Evolutionary conservation across 2,797 vertebrate genomes (phyloP).

Genomic region (Odontamblyopus lacepedii): DNA sequence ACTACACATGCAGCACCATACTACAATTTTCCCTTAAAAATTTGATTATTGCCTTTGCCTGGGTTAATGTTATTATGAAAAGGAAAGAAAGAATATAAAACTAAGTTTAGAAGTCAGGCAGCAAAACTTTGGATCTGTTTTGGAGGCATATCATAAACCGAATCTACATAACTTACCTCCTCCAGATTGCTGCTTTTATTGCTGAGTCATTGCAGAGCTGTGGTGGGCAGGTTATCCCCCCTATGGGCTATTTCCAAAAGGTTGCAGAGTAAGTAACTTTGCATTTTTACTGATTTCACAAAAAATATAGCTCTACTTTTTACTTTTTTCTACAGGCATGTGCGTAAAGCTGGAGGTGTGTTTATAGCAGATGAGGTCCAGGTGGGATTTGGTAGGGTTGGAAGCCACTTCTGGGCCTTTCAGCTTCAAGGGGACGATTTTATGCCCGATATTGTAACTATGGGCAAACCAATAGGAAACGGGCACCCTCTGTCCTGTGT

Average conservation of each 20-base stretch:
- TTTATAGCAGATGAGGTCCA: conserved; percentile 97
- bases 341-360: conserved; percentile 84
- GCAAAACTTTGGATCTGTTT: conserved; percentile 15
- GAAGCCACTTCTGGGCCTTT: conserved; percentile 94
- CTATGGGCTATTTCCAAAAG: conserved; percentile 94
- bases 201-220: conserved; percentile 99
- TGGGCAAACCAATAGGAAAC: conserved; percentile 98
- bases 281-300: neutral
- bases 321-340: conserved; percentile 72
- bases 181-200: conserved; percentile 96
- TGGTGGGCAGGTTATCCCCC: conserved; percentile 96
- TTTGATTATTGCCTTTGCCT: neutral
- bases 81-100: neutral
- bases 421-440: conserved; percentile 92
- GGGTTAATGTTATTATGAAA: conserved; percentile 11
- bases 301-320: neutral
- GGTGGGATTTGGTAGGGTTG: conserved; percentile 95
- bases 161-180: conserved; percentile 72
- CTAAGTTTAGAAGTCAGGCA: conserved; percentile 16
- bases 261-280: conserved; percentile 91
- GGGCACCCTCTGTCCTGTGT: conserved; percentile 97
- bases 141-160: conserved; percentile 7
- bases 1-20: neutral
- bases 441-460: conserved; percentile 94
- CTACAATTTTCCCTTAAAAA: too few relatives aligned